These are phyloP conservation scores for Periophthalmodon schlosseri DNA, from an alignment of 2,113 vertebrate genomes.

Conservation along the genomic window DNA sequence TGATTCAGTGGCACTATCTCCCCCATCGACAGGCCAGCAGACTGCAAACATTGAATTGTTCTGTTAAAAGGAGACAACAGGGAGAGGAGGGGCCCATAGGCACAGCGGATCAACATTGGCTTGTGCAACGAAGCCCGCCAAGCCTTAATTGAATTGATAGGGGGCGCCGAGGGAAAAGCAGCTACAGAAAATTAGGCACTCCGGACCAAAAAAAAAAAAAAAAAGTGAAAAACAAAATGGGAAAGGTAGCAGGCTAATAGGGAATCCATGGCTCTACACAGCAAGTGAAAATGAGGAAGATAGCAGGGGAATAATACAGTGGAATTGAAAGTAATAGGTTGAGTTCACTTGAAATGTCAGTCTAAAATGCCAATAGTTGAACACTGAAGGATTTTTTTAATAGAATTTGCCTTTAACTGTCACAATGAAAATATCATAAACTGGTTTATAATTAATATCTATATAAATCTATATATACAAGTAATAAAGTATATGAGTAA, in stretches of 20 bases:
- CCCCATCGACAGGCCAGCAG: constrained; percentile 48
- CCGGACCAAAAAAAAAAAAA: constrained; percentile 18
- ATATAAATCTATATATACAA: too few relatives aligned
- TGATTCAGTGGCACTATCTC: constrained; percentile 14
- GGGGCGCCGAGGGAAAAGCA: constrained; percentile 31
- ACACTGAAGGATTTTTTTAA: too few relatives aligned
- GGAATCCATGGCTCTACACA: constrained; percentile 21
- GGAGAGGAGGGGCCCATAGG: constrained; percentile 47
- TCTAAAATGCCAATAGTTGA: not conserved
- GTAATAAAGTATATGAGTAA: too few relatives aligned
- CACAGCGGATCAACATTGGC: constrained; percentile 63
- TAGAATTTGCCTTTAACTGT: too few relatives aligned
- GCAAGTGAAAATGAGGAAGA: constrained; percentile 26
- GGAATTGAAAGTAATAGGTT: constrained; percentile 17
- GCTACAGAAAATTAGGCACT: constrained; percentile 33
- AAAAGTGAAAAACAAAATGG: constrained; percentile 6
- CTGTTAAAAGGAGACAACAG: constrained; percentile 60
- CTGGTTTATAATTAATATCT: too few relatives aligned
- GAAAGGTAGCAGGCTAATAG: constrained; percentile 21
- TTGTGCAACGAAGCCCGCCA: constrained; percentile 61
- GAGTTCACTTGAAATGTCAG: not conserved
- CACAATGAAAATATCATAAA: too few relatives aligned
- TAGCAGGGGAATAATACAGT: constrained; percentile 24
- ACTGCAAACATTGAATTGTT: constrained; percentile 47
- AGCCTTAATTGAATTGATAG: constrained; percentile 70